Evolutionary conservation across 2,113 vertebrate species (phyloP), one percentile per base, ranked within the genome.

Genomic region (Myrmecophaga tridactyla): DNA sequence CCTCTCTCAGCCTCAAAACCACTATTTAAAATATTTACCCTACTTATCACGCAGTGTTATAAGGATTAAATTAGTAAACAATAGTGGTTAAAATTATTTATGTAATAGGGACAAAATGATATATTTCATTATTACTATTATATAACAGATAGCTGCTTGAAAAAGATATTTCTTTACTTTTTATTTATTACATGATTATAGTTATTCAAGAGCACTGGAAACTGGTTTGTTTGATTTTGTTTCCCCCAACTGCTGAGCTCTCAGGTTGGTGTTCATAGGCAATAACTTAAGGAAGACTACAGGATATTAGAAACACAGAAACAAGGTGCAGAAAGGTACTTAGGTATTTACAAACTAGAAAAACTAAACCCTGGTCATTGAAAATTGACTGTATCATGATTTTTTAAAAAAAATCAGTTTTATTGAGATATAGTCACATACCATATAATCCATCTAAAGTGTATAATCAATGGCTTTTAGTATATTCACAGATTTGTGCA

Each of bases 11-110:
- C 12, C 36, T 94, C 58, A 81, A 73, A 86, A 77, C 14, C 23
- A 63, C n/a, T 21, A 60, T 56, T 90, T 91, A 95, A 94, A 90
- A n/a, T 86, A 90, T 46, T 62, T 92, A 69, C 21, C 36, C 41
- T 84, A 82, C 0, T 25, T 58, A 67, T 29, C 41, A 94, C 8
- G 41, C 2, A 83, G 4, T 18, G 27, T 73, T 48, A 31, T 43
- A 80, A 58, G 17, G 34, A 70, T 77, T n/a, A 86, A 90, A 58
- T 85, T 89, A 80, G 43, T 63, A 89, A 89, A 81, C 13, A 13
- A n/a, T n/a, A 51, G 34, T 80, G 39, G 69, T 34, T 70, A 56
- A 70, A 29, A 31, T 27, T 72, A 89, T 25, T 21, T 72, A 56
- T 82, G 31, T 75, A 86, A n/a, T n/a, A n/a, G n/a, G n/a, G n/a